Conservation (phyloP, 2,888 invertebrate genomes). For the Nebria brevicollis region DNA sequence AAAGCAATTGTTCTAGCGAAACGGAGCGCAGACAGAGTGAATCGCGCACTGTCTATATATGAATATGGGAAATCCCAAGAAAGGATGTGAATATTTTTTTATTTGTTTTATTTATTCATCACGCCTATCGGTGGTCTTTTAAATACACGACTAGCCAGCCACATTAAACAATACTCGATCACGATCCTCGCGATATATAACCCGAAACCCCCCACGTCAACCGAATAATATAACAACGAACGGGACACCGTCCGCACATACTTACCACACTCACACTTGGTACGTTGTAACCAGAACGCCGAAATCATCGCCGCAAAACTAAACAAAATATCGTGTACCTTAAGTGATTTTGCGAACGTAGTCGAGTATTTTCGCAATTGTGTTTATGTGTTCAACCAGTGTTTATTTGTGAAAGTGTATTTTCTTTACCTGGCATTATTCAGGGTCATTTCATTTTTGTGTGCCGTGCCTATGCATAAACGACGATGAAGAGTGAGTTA, state of each 20-base stretch:
- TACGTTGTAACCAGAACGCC: too few relatives aligned
- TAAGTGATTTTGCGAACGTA: too few relatives aligned
- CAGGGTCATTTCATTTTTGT: not conserved
- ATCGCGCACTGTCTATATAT: not conserved
- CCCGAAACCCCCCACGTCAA: not conserved
- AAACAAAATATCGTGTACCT: too few relatives aligned
- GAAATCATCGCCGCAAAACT: too few relatives aligned
- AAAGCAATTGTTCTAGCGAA: not conserved
- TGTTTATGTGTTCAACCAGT: too few relatives aligned
- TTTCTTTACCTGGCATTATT: too few relatives aligned
- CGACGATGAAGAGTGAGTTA: constrained; percentile 6
- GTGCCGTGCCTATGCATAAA: not conserved
- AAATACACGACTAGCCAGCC: not conserved
- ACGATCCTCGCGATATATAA: not conserved
- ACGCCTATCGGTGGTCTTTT: constrained; percentile 19
- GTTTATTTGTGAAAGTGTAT: too few relatives aligned
- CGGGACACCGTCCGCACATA: not conserved
- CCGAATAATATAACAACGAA: not conserved
- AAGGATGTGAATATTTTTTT: constrained; percentile 21
- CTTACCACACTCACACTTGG: not conserved
- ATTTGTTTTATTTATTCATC: constrained; percentile 20
- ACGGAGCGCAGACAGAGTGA: too few relatives aligned
- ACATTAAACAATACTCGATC: not conserved
- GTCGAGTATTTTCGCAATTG: too few relatives aligned
- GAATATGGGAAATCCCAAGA: constrained; percentile 35